A percentile compares a stretch with the other conserved stretches of the same genome.
These are phyloP conservation scores for Pygocentrus nattereri DNA, from an alignment of 2,797 vertebrate genomes.

Conservation along the genomic window DNA sequence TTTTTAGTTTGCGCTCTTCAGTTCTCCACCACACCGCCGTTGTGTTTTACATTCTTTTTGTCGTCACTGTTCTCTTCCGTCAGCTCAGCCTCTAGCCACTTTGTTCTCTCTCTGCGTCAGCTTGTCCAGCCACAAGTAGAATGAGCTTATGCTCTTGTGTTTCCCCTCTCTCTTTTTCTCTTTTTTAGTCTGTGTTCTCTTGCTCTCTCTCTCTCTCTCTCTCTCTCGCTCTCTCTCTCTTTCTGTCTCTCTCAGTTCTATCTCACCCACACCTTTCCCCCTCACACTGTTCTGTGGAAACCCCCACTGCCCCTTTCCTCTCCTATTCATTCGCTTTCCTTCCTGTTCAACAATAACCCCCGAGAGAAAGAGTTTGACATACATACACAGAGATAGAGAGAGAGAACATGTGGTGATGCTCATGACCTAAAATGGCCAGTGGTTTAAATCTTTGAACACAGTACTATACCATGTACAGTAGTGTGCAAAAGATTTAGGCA, in stretches of 20 bases:
- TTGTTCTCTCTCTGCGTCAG: not conserved
- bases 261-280: not conserved
- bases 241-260: not conserved
- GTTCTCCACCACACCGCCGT: too few relatives aligned
- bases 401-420: not conserved
- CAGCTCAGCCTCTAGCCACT: not conserved
- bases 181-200: not conserved
- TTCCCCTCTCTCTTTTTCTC: not conserved
- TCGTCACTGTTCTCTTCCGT: not conserved
- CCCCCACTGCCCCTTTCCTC: not conserved
- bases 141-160: not conserved
- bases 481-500: too few relatives aligned
- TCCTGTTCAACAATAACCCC: not conserved
- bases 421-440: too few relatives aligned
- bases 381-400: not conserved
- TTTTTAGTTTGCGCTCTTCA: not conserved
- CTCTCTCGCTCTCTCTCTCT: too few relatives aligned
- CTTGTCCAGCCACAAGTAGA: conserved; percentile 2
- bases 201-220: not conserved
- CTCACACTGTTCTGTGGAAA: not conserved
- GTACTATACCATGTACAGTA: too few relatives aligned
- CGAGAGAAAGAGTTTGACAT: not conserved
- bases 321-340: not conserved
- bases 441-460: not conserved
- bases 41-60: not conserved